Evolutionary conservation across 2,888 invertebrate genomes (phyloP).

Genomic region (Calliphora vomitoria): DNA sequence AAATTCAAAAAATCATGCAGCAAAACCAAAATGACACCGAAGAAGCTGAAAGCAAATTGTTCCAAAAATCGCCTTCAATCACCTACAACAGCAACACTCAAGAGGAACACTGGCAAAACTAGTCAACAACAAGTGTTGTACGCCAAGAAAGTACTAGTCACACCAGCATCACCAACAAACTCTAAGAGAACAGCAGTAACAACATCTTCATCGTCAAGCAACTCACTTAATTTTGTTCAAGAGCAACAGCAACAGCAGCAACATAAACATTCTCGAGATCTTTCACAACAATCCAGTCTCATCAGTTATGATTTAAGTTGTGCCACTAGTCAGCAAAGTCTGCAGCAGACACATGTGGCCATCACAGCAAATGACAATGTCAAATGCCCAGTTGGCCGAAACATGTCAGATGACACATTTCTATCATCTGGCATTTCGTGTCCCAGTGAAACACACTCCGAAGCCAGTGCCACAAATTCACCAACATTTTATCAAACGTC

Average conservation of each 20-base stretch:
- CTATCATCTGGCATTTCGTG: constrained; percentile 83
- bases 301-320: constrained; percentile 78
- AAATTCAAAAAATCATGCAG: constrained; percentile 34
- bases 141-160: constrained; percentile 20
- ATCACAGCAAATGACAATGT: constrained; percentile 64
- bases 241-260: background rate
- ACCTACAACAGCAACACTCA: constrained; percentile 21
- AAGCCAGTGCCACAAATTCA: constrained; percentile 76
- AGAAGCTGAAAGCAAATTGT: constrained; percentile 77
- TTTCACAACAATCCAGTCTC: constrained; percentile 77
- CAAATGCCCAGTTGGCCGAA: constrained; percentile 67
- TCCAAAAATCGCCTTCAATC: constrained; percentile 76
- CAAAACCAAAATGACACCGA: constrained; percentile 77
- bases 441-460: constrained; percentile 81
- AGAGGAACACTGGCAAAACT: constrained; percentile 51
- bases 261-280: constrained; percentile 31
- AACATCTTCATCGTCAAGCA: constrained; percentile 38
- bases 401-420: constrained; percentile 80
- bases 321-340: constrained; percentile 75
- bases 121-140: constrained; percentile 56
- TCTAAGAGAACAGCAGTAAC: constrained; percentile 17
- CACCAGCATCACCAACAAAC: constrained; percentile 59
- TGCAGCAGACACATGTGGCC: constrained; percentile 66
- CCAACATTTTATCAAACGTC: constrained; percentile 70
- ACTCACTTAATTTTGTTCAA: background rate